Evolutionary conservation across 2,888 invertebrate species (phyloP), one percentile per base, ranked within the genome.

Genomic region (Laothoe populi): DNA sequence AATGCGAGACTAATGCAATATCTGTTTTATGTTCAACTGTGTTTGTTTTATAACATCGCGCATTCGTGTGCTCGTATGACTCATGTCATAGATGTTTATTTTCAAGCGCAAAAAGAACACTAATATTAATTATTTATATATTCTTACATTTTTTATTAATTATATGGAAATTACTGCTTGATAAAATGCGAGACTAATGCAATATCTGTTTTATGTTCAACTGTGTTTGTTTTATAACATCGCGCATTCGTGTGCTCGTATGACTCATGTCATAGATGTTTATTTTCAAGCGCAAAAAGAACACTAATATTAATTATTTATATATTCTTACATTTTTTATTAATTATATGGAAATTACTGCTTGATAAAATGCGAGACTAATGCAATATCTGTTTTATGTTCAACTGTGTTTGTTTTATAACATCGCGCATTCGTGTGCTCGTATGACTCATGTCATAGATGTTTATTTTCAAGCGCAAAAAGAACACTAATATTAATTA

Each of bases 321-420:
- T n/a, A n/a, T n/a, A n/a, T n/a, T n/a, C n/a, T n/a, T n/a, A n/a
- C n/a, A n/a, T n/a, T n/a, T n/a, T n/a, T n/a, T n/a, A n/a, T n/a
- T n/a, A n/a, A n/a, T n/a, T n/a, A n/a, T n/a, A n/a, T n/a, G n/a
- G n/a, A n/a, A n/a, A n/a, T 53, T 35, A 35, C 53, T 53, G 53
- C 11, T 35, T 53, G 53, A 53, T 53, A 53, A 53, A 35, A 53
- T 31, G 35, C 53, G 35, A 35, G 53, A 53, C 53, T 53, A 53
- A 53, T 53, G 53, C 53, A 53, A 35, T 35, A 53, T 53, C 53
- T 53, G 53, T 53, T 53, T 53, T 53, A 35, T 53, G 53, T 53
- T 31, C 35, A 35, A 44, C 44, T 44, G 19, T 24, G 53, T 53
- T 53, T 53, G 53, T 53, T 35, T 53, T 53, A 53, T 53, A 53